phyloP scores from a whole-genome alignment of 2,888 invertebrate species.

The Suillia variegata region DNA sequence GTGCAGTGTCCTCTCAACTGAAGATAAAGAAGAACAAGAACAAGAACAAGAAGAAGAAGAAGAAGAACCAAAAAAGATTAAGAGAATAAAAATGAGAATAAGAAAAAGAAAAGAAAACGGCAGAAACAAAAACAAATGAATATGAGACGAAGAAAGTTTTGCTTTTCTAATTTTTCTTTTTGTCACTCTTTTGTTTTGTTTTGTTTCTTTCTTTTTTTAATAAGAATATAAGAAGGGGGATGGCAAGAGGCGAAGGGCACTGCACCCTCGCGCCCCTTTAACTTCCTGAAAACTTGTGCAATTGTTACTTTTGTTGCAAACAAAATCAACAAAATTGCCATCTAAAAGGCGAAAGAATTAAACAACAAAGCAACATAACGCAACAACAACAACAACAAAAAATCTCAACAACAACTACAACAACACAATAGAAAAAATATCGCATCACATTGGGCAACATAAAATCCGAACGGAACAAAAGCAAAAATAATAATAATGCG shows the following conservation, averaged over 20 bases:
- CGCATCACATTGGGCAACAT: not conserved
- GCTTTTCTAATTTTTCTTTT: no score
- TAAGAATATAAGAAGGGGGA: not conserved
- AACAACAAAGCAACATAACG: not conserved
- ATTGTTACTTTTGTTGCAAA: slow-evolving; percentile 2
- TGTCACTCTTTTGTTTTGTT: no score
- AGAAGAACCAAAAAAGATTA: no score
- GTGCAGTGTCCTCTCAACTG: no score
- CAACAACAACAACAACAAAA: not conserved
- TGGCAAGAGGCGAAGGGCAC: not conserved
- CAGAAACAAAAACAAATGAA: not conserved
- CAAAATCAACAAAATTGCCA: not conserved
- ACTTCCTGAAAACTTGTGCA: slow-evolving; percentile 2
- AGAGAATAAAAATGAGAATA: no score
- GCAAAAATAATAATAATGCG: not conserved
- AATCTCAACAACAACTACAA: not conserved
- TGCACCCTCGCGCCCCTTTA: no score
- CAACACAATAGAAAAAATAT: not conserved
- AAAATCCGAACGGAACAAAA: not conserved
- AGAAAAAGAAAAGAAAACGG: no score
- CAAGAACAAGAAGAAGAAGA: no score
- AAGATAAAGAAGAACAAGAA: no score
- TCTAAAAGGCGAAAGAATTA: not conserved
- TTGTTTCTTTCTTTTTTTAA: no score
- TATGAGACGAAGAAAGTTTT: not conserved